A percentile compares a stretch with the other conserved stretches of the same genome.
These are phyloP conservation scores for Amphipoea lucens DNA, from an alignment of 2,888 invertebrate species.

Conservation along the genomic window DNA sequence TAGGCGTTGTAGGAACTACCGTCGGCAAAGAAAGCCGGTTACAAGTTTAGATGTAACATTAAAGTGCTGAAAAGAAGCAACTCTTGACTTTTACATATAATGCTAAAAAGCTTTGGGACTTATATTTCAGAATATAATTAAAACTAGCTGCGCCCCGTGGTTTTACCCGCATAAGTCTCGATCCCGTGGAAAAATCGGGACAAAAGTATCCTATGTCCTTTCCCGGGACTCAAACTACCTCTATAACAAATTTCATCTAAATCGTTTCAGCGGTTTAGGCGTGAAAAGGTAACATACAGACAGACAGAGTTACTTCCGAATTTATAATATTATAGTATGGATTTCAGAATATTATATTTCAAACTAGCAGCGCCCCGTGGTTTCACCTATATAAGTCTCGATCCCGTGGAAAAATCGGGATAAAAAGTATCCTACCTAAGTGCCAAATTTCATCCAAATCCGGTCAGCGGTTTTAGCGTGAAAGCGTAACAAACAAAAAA, in stretches of 20 bases:
- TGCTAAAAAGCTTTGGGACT: not conserved
- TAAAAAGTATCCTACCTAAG: too few species aligned
- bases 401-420: too few species aligned
- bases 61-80: not conserved
- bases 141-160: not conserved
- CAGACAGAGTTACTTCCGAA: too few species aligned
- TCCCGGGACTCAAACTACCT: too few species aligned
- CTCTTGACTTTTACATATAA: not conserved
- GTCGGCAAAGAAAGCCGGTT: not conserved
- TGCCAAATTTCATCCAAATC: not conserved
- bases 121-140: not conserved
- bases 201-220: not conserved
- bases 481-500: not conserved
- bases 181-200: not conserved
- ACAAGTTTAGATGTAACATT: not conserved
- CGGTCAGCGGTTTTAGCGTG: not conserved
- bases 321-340: too few species aligned
- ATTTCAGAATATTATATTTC: too few species aligned
- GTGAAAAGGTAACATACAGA: too few species aligned
- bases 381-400: too few species aligned
- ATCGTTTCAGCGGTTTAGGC: too few species aligned
- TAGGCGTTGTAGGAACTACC: constrained; percentile 8
- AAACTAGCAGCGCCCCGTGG: too few species aligned
- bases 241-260: too few species aligned
- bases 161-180: not conserved